phyloP scores from a whole-genome alignment of 2,797 vertebrate species.

The Esox lucius region DNA sequence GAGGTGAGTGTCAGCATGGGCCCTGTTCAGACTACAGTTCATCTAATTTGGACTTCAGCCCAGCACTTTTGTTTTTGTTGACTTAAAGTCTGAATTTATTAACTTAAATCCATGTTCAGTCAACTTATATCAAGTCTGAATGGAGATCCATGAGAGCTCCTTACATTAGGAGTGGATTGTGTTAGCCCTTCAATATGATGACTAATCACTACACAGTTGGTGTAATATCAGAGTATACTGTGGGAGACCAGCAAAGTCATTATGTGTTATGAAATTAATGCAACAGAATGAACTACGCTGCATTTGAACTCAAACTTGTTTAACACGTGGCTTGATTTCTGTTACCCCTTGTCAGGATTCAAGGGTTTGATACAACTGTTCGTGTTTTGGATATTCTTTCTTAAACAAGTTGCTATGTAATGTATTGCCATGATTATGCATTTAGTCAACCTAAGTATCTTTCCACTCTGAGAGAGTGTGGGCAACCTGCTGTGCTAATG shows the following conservation, averaged over 20 bases:
- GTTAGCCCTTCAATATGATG: not conserved
- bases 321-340: not conserved
- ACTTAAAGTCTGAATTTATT: too few species aligned
- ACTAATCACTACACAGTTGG: slow-evolving; percentile 12
- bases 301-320: not conserved
- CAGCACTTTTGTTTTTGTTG: too few species aligned
- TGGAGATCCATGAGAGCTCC: not conserved
- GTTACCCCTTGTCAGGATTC: not conserved
- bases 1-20: not conserved
- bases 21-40: too few species aligned
- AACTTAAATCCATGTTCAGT: too few species aligned
- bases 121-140: too few species aligned
- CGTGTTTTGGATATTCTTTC: too few species aligned
- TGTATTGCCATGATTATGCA: not conserved
- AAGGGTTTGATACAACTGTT: not conserved
- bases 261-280: not conserved
- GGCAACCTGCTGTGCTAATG: slow-evolving; percentile 20
- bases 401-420: not conserved
- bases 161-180: slow-evolving; percentile 24
- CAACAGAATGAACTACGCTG: not conserved
- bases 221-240: slow-evolving; percentile 8
- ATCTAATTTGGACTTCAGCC: too few species aligned
- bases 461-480: not conserved
- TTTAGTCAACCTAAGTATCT: not conserved
- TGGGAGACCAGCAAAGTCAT: not conserved